Conservation (phyloP, 64 coral and sea anemone species). For the Catalaphyllia jardinei region DNA sequence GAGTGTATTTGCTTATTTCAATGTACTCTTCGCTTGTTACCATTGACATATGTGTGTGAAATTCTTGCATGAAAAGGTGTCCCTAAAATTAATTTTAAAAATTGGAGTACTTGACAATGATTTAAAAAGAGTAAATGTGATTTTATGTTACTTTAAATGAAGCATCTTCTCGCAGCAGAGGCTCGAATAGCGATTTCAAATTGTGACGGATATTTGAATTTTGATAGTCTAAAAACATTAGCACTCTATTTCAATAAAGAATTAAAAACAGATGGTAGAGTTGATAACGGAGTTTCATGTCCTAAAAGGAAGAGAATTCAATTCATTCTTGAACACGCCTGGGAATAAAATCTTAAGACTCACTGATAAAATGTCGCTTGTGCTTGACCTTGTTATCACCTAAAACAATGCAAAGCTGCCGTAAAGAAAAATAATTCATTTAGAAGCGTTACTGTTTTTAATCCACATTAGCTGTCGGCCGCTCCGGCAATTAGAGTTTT, state of each 20-base stretch:
- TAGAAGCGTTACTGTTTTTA: neutral
- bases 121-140: too few relatives aligned
- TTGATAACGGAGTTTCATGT: neutral
- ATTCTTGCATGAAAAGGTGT: neutral
- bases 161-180: too few relatives aligned
- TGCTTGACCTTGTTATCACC: constrained; percentile 10
- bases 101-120: too few relatives aligned
- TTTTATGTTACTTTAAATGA: too few relatives aligned
- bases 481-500: neutral
- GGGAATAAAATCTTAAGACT: neutral
- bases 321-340: neutral
- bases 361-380: neutral
- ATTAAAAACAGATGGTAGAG: neutral
- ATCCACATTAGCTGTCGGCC: neutral
- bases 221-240: neutral
- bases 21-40: neutral
- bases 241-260: neutral
- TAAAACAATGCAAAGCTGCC: constrained; percentile 9
- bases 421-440: constrained; percentile 23
- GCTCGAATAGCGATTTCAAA: neutral
- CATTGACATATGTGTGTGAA: neutral
- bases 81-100: too few relatives aligned
- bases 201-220: neutral
- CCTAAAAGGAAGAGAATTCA: neutral
- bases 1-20: neutral